phyloP scores from a whole-genome alignment of 2,797 vertebrate genomes.

The Aselliscus stoliczkanus region DNA sequence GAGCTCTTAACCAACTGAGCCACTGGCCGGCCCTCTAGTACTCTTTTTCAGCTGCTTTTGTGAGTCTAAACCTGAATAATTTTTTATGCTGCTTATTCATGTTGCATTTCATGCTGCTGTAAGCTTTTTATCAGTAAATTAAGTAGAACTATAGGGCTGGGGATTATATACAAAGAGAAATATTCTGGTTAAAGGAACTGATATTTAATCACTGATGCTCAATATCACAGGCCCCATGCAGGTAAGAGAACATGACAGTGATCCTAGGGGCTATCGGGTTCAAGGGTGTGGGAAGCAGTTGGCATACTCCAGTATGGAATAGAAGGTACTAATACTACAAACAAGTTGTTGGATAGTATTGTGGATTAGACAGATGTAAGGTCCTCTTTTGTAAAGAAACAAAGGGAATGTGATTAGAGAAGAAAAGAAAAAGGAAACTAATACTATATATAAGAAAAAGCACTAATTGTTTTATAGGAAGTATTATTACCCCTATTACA shows the following conservation, averaged over 20 bases:
- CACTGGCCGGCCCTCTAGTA: too few relatives aligned
- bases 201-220: neutral
- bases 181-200: neutral
- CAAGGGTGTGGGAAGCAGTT: neutral
- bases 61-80: neutral
- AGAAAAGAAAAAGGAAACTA: constrained; percentile 27
- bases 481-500: neutral
- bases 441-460: neutral
- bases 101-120: too few relatives aligned
- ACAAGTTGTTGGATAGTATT: neutral
- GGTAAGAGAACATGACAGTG: neutral
- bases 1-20: too few relatives aligned
- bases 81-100: neutral
- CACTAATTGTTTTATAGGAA: neutral
- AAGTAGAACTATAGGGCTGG: neutral
- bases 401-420: constrained; percentile 17
- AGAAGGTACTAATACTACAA: neutral
- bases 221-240: neutral
- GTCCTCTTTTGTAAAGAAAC: neutral
- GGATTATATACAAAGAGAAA: neutral
- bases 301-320: neutral
- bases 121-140: neutral
- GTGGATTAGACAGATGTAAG: neutral
- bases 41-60: neutral
- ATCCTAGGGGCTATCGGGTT: neutral